phyloP scores from a whole-genome alignment of 2,797 vertebrate species.

The Australoheros facetus region DNA sequence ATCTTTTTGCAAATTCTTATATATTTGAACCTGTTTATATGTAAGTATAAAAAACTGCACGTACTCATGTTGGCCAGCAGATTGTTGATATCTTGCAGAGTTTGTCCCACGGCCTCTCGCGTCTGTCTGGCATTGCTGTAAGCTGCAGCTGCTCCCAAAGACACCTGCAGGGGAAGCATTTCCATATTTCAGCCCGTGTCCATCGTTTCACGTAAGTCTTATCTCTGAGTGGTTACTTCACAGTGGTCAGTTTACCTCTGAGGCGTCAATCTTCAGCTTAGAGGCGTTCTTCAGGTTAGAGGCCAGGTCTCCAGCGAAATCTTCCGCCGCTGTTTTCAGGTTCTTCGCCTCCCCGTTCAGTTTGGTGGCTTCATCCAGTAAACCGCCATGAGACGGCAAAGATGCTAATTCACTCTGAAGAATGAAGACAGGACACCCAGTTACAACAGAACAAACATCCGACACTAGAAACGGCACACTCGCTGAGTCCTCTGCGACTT shows the following conservation, averaged over 20 bases:
- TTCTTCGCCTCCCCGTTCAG: slow-evolving; percentile 39
- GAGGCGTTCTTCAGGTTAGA: slow-evolving; percentile 4
- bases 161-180: slow-evolving; percentile 69
- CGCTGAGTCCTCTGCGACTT: no score
- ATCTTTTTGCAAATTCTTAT: no score
- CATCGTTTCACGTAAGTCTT: not conserved
- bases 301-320: not conserved
- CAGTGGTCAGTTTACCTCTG: slow-evolving; percentile 58
- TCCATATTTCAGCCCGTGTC: not conserved
- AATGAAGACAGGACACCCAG: not conserved
- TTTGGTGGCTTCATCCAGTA: slow-evolving; percentile 44
- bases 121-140: slow-evolving; percentile 70
- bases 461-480: not conserved
- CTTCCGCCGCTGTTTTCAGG: slow-evolving; percentile 9
- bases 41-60: slow-evolving; percentile 26
- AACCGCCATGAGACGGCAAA: slow-evolving; percentile 5
- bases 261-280: slow-evolving; percentile 17
- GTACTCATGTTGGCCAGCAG: slow-evolving; percentile 84
- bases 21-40: no score
- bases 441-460: not conserved
- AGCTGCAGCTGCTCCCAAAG: slow-evolving; percentile 71
- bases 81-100: slow-evolving; percentile 71
- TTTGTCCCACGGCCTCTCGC: slow-evolving; percentile 72
- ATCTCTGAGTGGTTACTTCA: not conserved
- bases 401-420: slow-evolving; percentile 47